Conservation (phyloP, 1,140 invertebrate genomes). For the Drosophila navojoa region DNA sequence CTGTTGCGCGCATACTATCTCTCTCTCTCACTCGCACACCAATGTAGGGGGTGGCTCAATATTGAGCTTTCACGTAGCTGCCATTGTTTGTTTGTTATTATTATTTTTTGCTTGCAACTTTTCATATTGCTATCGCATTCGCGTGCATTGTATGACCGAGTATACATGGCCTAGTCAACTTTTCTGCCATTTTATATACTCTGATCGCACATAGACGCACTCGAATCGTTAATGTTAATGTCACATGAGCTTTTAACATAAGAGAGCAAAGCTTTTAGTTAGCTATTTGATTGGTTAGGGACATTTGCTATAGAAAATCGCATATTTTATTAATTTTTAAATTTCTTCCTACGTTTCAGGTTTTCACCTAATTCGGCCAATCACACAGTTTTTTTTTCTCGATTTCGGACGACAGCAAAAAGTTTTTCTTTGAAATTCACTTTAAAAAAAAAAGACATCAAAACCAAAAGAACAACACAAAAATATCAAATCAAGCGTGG, state of each 20-base stretch:
- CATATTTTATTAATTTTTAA: background rate
- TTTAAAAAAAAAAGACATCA: slow-evolving; percentile 21
- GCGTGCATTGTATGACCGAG: background rate
- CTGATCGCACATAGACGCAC: background rate
- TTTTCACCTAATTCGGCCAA: slow-evolving; percentile 70
- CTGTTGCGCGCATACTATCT: slow-evolving; percentile 23
- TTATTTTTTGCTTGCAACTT: too few species aligned
- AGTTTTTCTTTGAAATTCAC: slow-evolving; percentile 37
- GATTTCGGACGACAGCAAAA: slow-evolving; percentile 24
- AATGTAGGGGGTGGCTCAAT: slow-evolving; percentile 6
- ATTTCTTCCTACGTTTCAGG: slow-evolving; percentile 45
- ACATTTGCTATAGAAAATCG: background rate
- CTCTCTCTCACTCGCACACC: slow-evolving; percentile 4
- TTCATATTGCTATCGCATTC: background rate
- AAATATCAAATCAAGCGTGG: slow-evolving; percentile 12
- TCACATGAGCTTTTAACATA: background rate
- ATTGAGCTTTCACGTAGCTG: slow-evolving; percentile 1
- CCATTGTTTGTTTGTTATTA: background rate
- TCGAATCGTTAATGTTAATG: background rate
- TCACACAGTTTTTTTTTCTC: slow-evolving; percentile 45
- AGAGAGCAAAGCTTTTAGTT: background rate
- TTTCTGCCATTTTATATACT: slow-evolving; percentile 1
- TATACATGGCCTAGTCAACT: background rate
- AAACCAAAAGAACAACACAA: slow-evolving; percentile 20
- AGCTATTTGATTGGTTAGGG: background rate